phyloP scores from a whole-genome alignment of 2,797 vertebrate species.

The Pipistrellus pipistrellus region DNA sequence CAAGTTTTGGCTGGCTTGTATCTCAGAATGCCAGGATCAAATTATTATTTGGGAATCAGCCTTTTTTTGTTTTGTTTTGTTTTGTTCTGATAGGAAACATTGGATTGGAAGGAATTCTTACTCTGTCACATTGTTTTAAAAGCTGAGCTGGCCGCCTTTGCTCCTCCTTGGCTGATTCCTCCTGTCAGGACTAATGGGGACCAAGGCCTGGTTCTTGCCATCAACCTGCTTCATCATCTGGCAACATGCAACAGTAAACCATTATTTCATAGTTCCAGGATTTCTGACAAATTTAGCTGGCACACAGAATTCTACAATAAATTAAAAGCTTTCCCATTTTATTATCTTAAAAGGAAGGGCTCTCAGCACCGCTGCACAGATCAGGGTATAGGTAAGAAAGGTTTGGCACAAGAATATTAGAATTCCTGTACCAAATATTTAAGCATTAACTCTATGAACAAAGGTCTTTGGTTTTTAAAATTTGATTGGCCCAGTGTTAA shows the following conservation, averaged over 20 bases:
- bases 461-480: background rate
- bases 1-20: slow-evolving; percentile 69
- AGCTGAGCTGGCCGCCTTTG: slow-evolving; percentile 37
- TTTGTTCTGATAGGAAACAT: slow-evolving; percentile 56
- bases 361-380: background rate
- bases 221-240: slow-evolving; percentile 62
- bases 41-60: slow-evolving; percentile 80
- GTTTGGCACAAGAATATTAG: background rate
- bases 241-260: slow-evolving; percentile 74
- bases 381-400: background rate
- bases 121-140: slow-evolving; percentile 64
- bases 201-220: slow-evolving; percentile 61
- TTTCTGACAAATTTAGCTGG: slow-evolving; percentile 74
- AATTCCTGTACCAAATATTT: background rate
- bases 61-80: slow-evolving; percentile 52
- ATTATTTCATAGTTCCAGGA: slow-evolving; percentile 64
- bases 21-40: slow-evolving; percentile 76
- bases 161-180: slow-evolving; percentile 62
- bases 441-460: background rate
- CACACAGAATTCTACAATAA: slow-evolving; percentile 55
- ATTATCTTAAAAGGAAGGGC: slow-evolving; percentile 49
- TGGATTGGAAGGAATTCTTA: slow-evolving; percentile 70
- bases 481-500: background rate
- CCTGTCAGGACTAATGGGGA: slow-evolving; percentile 47
- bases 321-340: slow-evolving; percentile 71